Conservation (phyloP, 2,113 vertebrate species). For the Nicator chloris region DNA sequence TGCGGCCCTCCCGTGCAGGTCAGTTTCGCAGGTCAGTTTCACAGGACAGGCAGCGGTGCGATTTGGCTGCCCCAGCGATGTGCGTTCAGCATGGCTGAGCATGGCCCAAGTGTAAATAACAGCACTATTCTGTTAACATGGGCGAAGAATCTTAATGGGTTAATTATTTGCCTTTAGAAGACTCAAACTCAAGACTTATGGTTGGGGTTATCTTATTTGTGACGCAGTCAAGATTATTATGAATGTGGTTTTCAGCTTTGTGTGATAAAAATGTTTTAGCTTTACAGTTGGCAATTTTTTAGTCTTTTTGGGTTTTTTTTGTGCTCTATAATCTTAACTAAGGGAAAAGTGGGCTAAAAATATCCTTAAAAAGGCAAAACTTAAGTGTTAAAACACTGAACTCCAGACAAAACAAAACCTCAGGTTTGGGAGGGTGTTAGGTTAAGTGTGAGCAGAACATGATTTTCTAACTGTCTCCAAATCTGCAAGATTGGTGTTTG, state of each 20-base stretch:
- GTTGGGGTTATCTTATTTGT: neutral
- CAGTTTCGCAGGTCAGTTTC: too few relatives aligned
- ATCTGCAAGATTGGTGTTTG: neutral
- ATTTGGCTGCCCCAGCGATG: too few relatives aligned
- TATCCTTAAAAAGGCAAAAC: neutral
- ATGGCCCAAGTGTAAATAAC: neutral
- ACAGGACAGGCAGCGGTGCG: neutral
- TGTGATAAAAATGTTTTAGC: neutral
- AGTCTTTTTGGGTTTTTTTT: neutral
- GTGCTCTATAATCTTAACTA: neutral
- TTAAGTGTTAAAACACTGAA: neutral
- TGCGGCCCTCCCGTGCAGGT: neutral
- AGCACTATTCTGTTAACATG: rapidly evolving
- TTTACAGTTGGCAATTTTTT: neutral
- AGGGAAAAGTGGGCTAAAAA: neutral
- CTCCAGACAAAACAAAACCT: neutral
- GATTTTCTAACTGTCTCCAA: neutral
- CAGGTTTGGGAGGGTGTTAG: neutral
- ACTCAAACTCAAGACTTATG: neutral
- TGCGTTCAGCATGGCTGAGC: rapidly evolving
- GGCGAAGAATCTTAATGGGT: neutral
- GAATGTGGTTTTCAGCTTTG: neutral
- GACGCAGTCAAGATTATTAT: neutral
- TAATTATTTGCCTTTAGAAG: neutral
- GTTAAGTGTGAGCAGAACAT: neutral